A percentile compares a stretch with the other conserved stretches of the same genome.
Conservation (phyloP, 1,140 invertebrate species). For the Elymnias hypermnestra region DNA sequence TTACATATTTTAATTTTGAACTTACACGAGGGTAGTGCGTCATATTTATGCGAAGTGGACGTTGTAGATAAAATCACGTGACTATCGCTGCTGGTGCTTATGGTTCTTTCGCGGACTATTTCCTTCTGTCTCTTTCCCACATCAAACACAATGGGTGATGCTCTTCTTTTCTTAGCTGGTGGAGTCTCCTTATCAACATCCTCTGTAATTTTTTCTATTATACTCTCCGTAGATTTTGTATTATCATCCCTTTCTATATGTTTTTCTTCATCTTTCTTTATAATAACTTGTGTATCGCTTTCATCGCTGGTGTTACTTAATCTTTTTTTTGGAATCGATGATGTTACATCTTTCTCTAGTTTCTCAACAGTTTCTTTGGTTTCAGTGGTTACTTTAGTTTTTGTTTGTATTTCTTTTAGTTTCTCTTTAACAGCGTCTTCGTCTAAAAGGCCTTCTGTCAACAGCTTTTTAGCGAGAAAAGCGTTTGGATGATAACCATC, state of each 20-base stretch:
- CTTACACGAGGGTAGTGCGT: slow-evolving; percentile 68
- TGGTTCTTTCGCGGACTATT: slow-evolving; percentile 45
- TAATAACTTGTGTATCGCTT: slow-evolving; percentile 53
- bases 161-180: slow-evolving; percentile 53
- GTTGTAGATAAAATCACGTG: slow-evolving; percentile 48
- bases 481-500: slow-evolving; percentile 77
- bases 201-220: slow-evolving; percentile 12
- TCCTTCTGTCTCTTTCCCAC: slow-evolving; percentile 47
- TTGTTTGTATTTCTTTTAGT: slow-evolving; percentile 34
- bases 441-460: slow-evolving; percentile 55
- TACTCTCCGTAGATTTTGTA: slow-evolving; percentile 4
- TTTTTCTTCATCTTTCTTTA: slow-evolving; percentile 35
- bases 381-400: slow-evolving; percentile 17
- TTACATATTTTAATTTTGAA: too few relatives aligned
- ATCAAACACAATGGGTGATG: slow-evolving; percentile 76
- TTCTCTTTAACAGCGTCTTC: slow-evolving; percentile 49
- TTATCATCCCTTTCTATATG: slow-evolving; percentile 16
- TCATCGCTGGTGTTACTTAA: slow-evolving; percentile 50
- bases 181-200: slow-evolving; percentile 19
- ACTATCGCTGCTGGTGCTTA: slow-evolving; percentile 58
- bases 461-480: slow-evolving; percentile 70
- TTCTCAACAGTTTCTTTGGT: slow-evolving; percentile 34
- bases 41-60: slow-evolving; percentile 61
- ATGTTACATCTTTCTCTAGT: slow-evolving; percentile 11
- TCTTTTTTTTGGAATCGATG: slow-evolving; percentile 23